A percentile compares a stretch with the other conserved stretches of the same genome.
Evolutionary conservation across 2,113 vertebrate genomes (phyloP).

Genomic region (Dipodomys ordii): DNA sequence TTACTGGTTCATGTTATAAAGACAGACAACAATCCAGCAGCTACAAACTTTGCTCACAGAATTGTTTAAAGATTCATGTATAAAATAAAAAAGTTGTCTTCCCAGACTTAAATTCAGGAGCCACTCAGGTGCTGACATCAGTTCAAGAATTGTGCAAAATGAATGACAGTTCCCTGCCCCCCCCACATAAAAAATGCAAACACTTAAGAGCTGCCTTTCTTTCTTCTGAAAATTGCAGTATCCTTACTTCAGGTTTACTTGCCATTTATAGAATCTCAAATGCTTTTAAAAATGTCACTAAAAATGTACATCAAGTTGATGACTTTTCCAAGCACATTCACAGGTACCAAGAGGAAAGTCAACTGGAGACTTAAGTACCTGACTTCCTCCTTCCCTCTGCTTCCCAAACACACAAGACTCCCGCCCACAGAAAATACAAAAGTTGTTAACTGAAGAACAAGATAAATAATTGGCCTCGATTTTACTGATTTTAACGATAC

Average conservation of each 20-base stretch:
- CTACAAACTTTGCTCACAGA: constrained; percentile 78
- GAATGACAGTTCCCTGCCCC: constrained; percentile 82
- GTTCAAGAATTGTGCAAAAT: constrained; percentile 88
- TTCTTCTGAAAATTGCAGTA: constrained; percentile 88
- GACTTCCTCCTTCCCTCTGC: constrained; percentile 82
- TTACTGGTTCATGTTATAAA: constrained; percentile 72
- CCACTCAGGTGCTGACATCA: constrained; percentile 71
- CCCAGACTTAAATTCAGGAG: constrained; percentile 76
- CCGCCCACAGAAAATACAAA: constrained; percentile 80
- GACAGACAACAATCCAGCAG: constrained; percentile 72
- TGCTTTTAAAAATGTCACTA: constrained; percentile 67
- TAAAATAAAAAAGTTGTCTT: constrained; percentile 71
- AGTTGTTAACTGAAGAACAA: constrained; percentile 86
- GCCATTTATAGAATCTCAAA: constrained; percentile 70
- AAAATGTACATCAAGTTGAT: constrained; percentile 57
- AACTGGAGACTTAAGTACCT: constrained; percentile 75
- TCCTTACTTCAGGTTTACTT: constrained; percentile 83
- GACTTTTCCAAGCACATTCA: constrained; percentile 72
- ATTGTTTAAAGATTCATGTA: constrained; percentile 67
- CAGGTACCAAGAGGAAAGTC: constrained; percentile 73
- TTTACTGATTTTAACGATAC: constrained; percentile 92
- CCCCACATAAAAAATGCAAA: constrained; percentile 83
- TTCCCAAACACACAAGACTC: constrained; percentile 64
- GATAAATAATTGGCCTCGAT: constrained; percentile 85
- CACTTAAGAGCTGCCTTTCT: constrained; percentile 82